phyloP scores from a whole-genome alignment of 2,888 invertebrate genomes.

The Ophion slaviceki region DNA sequence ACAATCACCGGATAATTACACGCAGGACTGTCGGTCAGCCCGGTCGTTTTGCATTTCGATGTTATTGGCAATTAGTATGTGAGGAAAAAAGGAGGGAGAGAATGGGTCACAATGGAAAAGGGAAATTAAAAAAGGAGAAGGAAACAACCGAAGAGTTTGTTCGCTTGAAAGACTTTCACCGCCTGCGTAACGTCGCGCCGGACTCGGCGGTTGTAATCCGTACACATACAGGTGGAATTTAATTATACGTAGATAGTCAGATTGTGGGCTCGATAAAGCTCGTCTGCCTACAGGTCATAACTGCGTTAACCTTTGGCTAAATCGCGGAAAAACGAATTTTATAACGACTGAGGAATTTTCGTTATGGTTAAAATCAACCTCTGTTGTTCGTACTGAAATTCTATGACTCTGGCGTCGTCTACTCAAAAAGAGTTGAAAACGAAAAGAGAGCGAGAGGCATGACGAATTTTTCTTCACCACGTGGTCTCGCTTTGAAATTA shows the following conservation, averaged over 20 bases:
- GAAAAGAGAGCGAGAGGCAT: neutral
- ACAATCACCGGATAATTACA: neutral
- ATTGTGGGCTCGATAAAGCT: conserved; percentile 15
- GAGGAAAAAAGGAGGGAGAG: neutral
- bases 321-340: conserved; percentile 21
- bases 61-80: neutral
- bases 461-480: neutral
- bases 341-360: neutral
- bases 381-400: neutral
- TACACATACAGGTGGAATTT: conserved; percentile 37
- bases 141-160: conserved; percentile 16
- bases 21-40: neutral
- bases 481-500: too few species aligned
- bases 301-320: conserved; percentile 6
- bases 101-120: neutral
- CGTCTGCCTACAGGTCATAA: neutral
- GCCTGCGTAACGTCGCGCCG: conserved; percentile 19
- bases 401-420: neutral
- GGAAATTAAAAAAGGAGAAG: neutral
- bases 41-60: neutral
- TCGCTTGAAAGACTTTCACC: conserved; percentile 59
- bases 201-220: conserved; percentile 21
- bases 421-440: neutral
- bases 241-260: conserved; percentile 38
- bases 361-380: neutral